A percentile compares a stretch with the other conserved stretches of the same genome.
These are phyloP conservation scores for Gastrophysa polygoni DNA, from an alignment of 2,888 invertebrate genomes.

Conservation along the genomic window DNA sequence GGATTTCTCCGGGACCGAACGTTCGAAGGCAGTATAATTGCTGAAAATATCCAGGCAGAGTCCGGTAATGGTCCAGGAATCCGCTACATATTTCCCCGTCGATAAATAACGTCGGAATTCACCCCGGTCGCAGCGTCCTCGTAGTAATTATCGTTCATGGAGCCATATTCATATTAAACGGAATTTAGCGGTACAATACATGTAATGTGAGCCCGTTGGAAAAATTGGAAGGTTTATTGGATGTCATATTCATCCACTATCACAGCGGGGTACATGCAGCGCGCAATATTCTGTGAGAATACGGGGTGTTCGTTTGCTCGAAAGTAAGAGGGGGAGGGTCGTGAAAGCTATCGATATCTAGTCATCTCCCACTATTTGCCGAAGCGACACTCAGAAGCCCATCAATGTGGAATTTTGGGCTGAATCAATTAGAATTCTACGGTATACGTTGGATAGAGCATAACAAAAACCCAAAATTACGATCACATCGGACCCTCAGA, in stretches of 20 bases:
- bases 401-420: too few species aligned
- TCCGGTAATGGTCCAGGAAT: slow-evolving; percentile 16
- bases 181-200: slow-evolving; percentile 18
- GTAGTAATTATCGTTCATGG: slow-evolving; percentile 13
- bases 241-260: neutral
- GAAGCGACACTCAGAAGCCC: too few species aligned
- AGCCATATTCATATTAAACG: slow-evolving; percentile 17
- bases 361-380: too few species aligned
- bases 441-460: too few species aligned
- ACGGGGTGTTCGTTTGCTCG: too few species aligned
- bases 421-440: too few species aligned
- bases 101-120: slow-evolving; percentile 15
- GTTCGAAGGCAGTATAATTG: slow-evolving; percentile 11
- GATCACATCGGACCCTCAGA: too few species aligned
- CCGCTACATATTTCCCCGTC: slow-evolving; percentile 14
- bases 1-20: neutral
- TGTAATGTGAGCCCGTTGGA: slow-evolving; percentile 8
- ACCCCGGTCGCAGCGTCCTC: slow-evolving; percentile 3
- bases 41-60: slow-evolving; percentile 12
- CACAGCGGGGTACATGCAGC: neutral
- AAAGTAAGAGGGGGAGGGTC: too few species aligned
- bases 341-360: too few species aligned
- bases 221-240: neutral
- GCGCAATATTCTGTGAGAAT: neutral
- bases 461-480: too few species aligned